phyloP scores from a whole-genome alignment of 23 tunicate genomes.

The Corella eumyota region DNA sequence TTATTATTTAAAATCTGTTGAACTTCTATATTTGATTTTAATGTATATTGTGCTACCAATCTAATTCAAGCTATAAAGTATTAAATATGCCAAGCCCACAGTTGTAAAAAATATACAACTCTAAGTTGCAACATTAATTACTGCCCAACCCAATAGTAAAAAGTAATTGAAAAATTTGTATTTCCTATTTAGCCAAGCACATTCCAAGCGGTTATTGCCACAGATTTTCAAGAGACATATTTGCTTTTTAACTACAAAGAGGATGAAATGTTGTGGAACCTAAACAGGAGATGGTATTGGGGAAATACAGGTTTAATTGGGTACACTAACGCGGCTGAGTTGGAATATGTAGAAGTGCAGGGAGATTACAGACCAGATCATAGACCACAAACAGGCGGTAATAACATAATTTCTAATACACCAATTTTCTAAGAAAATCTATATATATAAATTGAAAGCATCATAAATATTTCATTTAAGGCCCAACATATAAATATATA shows the following conservation, averaged over 20 bases:
- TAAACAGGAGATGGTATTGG: not conserved
- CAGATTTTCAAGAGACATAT: slow-evolving; percentile 12
- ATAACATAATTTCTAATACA: not conserved
- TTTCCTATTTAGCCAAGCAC: slow-evolving; percentile 17
- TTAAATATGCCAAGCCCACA: no score
- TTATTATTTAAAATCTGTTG: no score
- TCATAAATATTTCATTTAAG: no score
- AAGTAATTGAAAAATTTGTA: not conserved
- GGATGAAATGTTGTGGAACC: slow-evolving; percentile 22
- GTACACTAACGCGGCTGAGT: slow-evolving; percentile 1
- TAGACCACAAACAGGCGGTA: not conserved
- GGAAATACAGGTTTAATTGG: slow-evolving; percentile 14
- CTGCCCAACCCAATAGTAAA: no score
- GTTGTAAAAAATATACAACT: no score
- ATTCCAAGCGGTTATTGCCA: slow-evolving; percentile 21
- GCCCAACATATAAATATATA: no score
- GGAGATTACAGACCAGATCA: slow-evolving; percentile 27
- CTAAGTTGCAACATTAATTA: no score
- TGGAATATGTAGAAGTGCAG: slow-evolving; percentile 11
- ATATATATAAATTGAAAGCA: no score
- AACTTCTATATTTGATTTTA: no score
- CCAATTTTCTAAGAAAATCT: no score
- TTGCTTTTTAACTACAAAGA: slow-evolving; percentile 14
- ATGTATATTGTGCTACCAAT: no score
- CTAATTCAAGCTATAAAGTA: no score